These are phyloP conservation scores for Erithacus rubecula DNA, from an alignment of 2,797 vertebrate species.

Conservation along the genomic window DNA sequence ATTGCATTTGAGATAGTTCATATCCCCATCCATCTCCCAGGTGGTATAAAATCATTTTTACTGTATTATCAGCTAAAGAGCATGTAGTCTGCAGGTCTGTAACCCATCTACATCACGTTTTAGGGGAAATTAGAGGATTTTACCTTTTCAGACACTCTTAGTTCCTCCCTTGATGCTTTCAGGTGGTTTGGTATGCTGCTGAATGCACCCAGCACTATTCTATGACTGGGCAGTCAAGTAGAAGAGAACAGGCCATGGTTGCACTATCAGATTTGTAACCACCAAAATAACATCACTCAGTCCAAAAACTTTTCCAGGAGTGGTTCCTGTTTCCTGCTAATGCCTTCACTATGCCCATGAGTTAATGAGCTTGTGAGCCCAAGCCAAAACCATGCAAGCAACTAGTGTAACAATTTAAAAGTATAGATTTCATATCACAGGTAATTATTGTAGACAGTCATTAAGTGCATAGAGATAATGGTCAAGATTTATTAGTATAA, in stretches of 20 bases:
- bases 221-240: neutral
- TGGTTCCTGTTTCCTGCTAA: neutral
- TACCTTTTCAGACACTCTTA: neutral
- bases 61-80: neutral
- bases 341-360: neutral
- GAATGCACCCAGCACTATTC: neutral
- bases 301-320: neutral
- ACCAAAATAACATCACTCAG: neutral
- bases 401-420: neutral
- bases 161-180: neutral
- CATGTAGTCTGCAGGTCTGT: neutral
- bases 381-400: neutral
- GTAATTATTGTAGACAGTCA: conserved; percentile 5
- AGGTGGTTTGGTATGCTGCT: neutral
- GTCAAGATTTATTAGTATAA: neutral
- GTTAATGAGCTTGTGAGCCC: neutral
- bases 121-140: neutral
- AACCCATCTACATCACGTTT: neutral
- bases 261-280: neutral
- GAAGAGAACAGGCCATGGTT: neutral
- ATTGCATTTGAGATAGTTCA: neutral
- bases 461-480: neutral
- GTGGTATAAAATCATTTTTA: neutral
- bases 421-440: conserved; percentile 22
- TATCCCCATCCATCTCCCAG: neutral